Evolutionary conservation across 2,797 vertebrate genomes (phyloP).

Genomic region (Falco concolor): DNA sequence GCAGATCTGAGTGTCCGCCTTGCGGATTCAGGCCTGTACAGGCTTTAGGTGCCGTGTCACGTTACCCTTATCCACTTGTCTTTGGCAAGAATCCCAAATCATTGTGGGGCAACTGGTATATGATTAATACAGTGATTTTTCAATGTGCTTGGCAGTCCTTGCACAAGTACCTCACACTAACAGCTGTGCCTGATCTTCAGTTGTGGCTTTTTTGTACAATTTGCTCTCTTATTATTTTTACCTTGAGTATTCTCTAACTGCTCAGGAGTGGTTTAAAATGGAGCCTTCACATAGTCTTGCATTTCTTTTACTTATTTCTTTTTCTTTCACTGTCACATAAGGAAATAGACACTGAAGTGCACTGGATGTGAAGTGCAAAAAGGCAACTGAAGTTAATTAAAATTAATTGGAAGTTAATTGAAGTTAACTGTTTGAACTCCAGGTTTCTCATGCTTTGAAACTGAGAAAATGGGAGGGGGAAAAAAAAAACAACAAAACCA

Average conservation of each 20-base stretch:
- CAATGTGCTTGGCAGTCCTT: slow-evolving; percentile 41
- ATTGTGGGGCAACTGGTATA: slow-evolving; percentile 42
- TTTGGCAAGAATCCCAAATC: slow-evolving; percentile 14
- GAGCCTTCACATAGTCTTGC: not conserved
- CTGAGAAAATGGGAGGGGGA: not conserved
- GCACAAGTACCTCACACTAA: slow-evolving; percentile 48
- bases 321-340: slow-evolving; percentile 30
- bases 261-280: slow-evolving; percentile 36
- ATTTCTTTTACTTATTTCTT: slow-evolving; percentile 39
- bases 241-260: slow-evolving; percentile 12
- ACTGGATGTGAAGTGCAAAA: not conserved
- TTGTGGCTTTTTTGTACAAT: slow-evolving; percentile 42
- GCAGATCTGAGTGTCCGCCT: not conserved
- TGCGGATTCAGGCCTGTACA: slow-evolving; percentile 4
- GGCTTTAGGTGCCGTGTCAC: slow-evolving; percentile 30
- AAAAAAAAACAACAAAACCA: not conserved
- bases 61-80: slow-evolving; percentile 20
- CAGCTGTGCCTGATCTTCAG: slow-evolving; percentile 68
- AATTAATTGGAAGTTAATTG: no score
- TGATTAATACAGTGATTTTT: slow-evolving; percentile 46
- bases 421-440: not conserved
- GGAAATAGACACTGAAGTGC: not conserved
- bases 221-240: slow-evolving; percentile 46
- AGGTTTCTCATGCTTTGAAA: not conserved
- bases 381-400: not conserved